Evolutionary conservation across 2,113 vertebrate species (phyloP), one percentile per base, ranked within the genome.

Genomic region (Zosterops borbonicus): DNA sequence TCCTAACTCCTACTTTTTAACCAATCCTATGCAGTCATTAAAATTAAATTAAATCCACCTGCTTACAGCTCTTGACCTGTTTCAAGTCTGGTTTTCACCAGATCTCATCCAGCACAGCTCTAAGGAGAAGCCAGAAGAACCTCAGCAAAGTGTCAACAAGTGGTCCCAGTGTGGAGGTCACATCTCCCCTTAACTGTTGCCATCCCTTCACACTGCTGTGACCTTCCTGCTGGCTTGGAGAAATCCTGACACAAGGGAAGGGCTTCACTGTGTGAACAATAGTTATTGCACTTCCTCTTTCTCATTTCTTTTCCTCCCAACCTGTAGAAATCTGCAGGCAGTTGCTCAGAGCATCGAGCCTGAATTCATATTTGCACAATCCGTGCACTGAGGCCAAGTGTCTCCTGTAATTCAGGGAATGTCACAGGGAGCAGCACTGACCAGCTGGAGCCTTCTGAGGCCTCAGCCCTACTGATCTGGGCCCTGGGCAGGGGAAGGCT

Each of bases 141-240:
- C 0, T 3, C 64, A 78, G 85, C 35, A 9, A 3, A 24, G 4
- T 9, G 15, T 23, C 19, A 74, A 37, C 0, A 0, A 55, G 76
- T 4, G 2, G 29, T 29, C 47, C 21, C 4, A 39, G 53, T 12
- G 3, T 1, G 6, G 24, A 13, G 14, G 7, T 9, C 0, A 0
- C 15, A 11, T 9, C 25, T 49, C 22, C 27, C 19, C 35, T 16
- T 27, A 74, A 18, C 0, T 1, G 59, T 39, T 55, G 25, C 37
- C 24, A 3, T 47, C 37, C 64, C 2, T 0, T 28, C 44, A 20
- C 37, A 23, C 31, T 23, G 55, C 75, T 46, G n/a, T 44, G 62
- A 83, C 50, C 67, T 88, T 83, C 55, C 19, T 35, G 58, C 25
- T 37, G 47, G 11, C 92, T 62, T 18, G 41, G 56, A 75, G 73